Base-by-base conservation (phyloP, 2,888 invertebrate species). In the Temnothorax ravouxi region DNA sequence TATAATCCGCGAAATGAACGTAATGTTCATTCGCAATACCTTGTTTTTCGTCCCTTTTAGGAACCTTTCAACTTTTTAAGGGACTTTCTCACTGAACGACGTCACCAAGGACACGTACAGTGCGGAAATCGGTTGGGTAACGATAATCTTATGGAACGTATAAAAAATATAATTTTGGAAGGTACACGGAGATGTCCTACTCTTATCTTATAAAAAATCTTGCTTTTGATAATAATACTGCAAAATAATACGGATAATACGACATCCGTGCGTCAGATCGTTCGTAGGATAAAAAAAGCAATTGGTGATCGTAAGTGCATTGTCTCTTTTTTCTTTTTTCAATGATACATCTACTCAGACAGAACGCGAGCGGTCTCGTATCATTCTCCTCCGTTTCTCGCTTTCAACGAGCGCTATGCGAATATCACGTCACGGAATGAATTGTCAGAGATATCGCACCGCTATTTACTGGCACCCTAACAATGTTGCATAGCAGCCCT, bases 401-500 rank as follows among this genome's bases (percentile, higher is more conserved):
- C n/a, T 75, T 38, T 80, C 56, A 80, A 64, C 38, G 34, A 77
- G 64, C 79, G 81, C 72, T 56, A 75, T 71, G 47, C 50, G 62
- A 71, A 62, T 56, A 47, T 72, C 21, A 44, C 34, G 50, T 67
- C 15, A 75, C n/a, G n/a, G 15, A 54, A 54, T 59, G 74, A 74
- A 67, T 77, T 69, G 29, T 29, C 47, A 71, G 72, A 82, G 15
- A 81, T 47, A 71, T 69, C 44, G 44, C 64, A 79, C 6, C 44
- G 66, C 66, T 47, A 29, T 47, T 29, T 47, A 77, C 25, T 56
- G 25, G 6, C 21, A 34, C 69, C 91, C 90, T 91, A 87, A 87
- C 71, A 87, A 90, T 89, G 88, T 91, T 91, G 89, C 87, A 87
- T 85, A 90, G 93, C 94, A 95, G 95, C 95, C 94, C 95, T 95